phyloP scores from a whole-genome alignment of 2,797 vertebrate species.

The Pyrocephalus nanus region DNA sequence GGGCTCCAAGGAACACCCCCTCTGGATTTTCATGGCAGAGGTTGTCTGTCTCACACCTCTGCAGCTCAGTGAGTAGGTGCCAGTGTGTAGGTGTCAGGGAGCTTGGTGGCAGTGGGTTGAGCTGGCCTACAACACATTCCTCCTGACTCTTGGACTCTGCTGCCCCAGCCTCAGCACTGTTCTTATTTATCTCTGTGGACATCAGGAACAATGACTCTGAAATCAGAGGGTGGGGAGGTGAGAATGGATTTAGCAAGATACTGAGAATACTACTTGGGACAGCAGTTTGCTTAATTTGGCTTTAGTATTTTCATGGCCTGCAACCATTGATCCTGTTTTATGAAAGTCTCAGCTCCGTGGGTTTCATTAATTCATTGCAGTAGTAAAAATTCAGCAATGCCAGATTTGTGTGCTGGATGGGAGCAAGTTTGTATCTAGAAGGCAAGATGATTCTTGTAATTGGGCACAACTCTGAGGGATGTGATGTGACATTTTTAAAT shows the following conservation, averaged over 20 bases:
- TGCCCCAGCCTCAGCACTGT: background rate
- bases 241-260: background rate
- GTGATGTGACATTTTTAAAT: conserved; percentile 32
- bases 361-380: background rate
- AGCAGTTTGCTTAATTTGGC: background rate
- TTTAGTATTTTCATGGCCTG: background rate
- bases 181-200: background rate
- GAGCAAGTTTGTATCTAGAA: background rate
- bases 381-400: background rate
- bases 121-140: background rate
- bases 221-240: background rate
- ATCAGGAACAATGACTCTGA: background rate
- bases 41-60: accelerated
- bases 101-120: background rate
- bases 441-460: background rate
- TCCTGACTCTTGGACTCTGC: background rate
- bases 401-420: background rate
- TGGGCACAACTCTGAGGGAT: background rate
- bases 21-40: background rate
- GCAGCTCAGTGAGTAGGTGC: background rate
- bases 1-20: background rate
- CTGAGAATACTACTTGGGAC: background rate
- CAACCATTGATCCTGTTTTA: background rate
- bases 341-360: background rate
- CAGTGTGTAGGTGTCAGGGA: background rate